Percentiles rank a stretch among this genome's conserved stretches.
Evolutionary conservation across 2,888 invertebrate species (phyloP).

Genomic region (Erebia ligea): DNA sequence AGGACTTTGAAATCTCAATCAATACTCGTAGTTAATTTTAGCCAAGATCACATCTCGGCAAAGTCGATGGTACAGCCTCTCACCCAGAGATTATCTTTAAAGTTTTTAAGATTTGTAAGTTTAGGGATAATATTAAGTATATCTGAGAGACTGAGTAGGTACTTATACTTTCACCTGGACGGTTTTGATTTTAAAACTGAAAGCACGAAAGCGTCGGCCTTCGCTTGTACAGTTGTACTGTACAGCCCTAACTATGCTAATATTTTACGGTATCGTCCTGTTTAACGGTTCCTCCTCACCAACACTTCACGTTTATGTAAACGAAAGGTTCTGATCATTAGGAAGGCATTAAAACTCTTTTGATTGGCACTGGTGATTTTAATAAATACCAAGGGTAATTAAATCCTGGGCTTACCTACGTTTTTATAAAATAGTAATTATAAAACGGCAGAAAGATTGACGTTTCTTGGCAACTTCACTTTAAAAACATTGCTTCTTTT

Average conservation of each 20-base stretch:
- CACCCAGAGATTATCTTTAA: too few relatives aligned
- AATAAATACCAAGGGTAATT: too few relatives aligned
- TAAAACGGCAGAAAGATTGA: too few relatives aligned
- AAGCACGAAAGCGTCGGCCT: background rate
- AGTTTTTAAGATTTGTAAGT: too few relatives aligned
- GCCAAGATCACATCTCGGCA: background rate
- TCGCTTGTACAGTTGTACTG: background rate
- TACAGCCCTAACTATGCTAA: background rate
- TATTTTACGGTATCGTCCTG: background rate
- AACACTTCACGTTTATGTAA: constrained; percentile 5
- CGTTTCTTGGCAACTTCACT: too few relatives aligned
- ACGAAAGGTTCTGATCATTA: background rate
- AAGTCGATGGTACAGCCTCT: background rate
- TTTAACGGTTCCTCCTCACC: background rate
- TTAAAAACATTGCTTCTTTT: too few relatives aligned
- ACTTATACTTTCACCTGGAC: too few relatives aligned
- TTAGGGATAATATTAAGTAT: too few relatives aligned
- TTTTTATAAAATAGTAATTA: too few relatives aligned
- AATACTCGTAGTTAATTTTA: background rate
- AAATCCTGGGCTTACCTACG: too few relatives aligned
- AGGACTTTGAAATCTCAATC: background rate
- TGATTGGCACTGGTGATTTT: too few relatives aligned
- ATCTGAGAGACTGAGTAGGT: too few relatives aligned
- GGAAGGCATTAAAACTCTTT: background rate
- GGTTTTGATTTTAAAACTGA: background rate